A percentile compares a stretch with the other conserved stretches of the same genome.
These are phyloP conservation scores for Nymphalis io DNA, from an alignment of 1,140 invertebrate genomes.

Conservation along the genomic window DNA sequence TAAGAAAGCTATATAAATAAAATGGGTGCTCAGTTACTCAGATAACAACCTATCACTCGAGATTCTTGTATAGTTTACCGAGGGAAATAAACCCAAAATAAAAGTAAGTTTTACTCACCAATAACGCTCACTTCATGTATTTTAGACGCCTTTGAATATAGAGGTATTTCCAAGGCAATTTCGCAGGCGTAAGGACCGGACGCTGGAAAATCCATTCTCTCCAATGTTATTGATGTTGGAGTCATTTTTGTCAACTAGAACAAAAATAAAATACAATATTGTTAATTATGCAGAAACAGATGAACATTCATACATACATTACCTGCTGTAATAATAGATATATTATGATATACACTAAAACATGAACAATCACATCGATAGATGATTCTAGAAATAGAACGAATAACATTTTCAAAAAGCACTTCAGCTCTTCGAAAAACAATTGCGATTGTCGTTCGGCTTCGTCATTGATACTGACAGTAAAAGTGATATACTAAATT, in stretches of 20 bases:
- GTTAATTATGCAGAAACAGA: background rate
- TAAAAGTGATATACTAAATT: too few relatives aligned
- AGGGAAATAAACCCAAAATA: conserved; percentile 11
- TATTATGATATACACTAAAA: too few relatives aligned
- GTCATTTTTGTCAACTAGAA: conserved; percentile 81
- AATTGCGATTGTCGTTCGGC: too few relatives aligned
- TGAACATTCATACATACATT: too few relatives aligned
- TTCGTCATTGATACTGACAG: too few relatives aligned
- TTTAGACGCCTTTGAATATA: conserved; percentile 86
- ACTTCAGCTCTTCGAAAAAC: too few relatives aligned
- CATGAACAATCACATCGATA: too few relatives aligned
- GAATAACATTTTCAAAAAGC: too few relatives aligned
- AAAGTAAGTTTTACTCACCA: conserved; percentile 78
- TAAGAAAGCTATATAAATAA: background rate
- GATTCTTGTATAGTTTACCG: background rate
- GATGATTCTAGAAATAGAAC: too few relatives aligned
- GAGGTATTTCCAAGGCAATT: conserved; percentile 85
- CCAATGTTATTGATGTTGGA: conserved; percentile 84
- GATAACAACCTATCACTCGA: background rate
- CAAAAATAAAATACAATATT: conserved; percentile 6
- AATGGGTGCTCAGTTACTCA: background rate
- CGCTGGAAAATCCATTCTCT: conserved; percentile 84
- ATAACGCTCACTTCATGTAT: conserved; percentile 85
- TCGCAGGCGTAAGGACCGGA: conserved; percentile 85
- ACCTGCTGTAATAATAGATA: too few relatives aligned